Conservation (phyloP, 2,113 vertebrate genomes). For the Urocitellus parryii region DNA sequence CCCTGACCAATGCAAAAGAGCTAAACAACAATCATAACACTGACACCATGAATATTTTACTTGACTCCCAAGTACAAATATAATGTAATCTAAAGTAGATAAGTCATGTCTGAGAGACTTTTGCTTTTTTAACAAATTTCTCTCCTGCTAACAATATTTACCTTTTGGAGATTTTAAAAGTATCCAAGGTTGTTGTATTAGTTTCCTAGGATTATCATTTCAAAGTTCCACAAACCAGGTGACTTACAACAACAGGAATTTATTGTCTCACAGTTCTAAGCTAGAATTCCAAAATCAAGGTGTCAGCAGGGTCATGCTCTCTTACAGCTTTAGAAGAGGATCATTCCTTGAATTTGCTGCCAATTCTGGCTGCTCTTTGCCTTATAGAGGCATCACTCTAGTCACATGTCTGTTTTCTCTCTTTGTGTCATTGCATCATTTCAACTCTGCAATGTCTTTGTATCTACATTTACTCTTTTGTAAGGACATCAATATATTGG, state of each 20-base stretch:
- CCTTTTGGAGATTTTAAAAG: not conserved
- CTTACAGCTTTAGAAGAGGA: not conserved
- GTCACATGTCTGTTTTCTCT: not conserved
- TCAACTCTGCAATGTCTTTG: not conserved
- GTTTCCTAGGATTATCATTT: conserved; percentile 4
- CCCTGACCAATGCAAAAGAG: not conserved
- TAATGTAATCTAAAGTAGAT: not conserved
- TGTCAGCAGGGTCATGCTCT: not conserved
- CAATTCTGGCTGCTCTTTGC: not conserved
- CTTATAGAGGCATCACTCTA: not conserved
- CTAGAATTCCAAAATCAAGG: not conserved
- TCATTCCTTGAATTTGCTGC: not conserved
- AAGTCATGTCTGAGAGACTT: not conserved
- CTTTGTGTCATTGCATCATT: not conserved
- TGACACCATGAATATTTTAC: not conserved
- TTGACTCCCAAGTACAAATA: not conserved
- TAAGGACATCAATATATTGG: not conserved
- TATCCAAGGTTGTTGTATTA: not conserved
- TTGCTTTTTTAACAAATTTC: conserved; percentile 40
- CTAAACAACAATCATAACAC: not conserved
- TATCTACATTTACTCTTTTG: not conserved
- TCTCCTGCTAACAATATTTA: conserved; percentile 45
- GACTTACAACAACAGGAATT: not conserved
- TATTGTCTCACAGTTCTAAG: not conserved
- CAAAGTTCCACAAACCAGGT: not conserved